These are phyloP conservation scores for Dasypus novemcinctus DNA, from an alignment of 2,113 vertebrate genomes.

Conservation along the genomic window DNA sequence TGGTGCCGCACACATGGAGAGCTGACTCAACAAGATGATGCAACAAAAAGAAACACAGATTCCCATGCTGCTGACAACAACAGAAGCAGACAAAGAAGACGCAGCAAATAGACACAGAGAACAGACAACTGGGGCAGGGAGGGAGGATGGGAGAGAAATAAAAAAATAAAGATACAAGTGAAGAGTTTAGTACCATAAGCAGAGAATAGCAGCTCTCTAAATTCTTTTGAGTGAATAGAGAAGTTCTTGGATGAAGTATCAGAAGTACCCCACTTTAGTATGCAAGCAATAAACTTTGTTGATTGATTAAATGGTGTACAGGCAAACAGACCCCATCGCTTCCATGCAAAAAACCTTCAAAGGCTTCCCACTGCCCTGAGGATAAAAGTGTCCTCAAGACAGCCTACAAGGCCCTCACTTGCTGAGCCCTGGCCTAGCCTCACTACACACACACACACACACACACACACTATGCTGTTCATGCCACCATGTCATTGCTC, in stretches of 20 bases:
- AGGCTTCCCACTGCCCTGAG: neutral
- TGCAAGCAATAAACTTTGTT: neutral
- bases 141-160: too few species aligned
- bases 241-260: neutral
- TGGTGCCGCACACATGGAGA: too few species aligned
- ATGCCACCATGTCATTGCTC: neutral
- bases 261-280: neutral
- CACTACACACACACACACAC: neutral
- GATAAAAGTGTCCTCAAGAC: neutral
- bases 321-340: neutral
- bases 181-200: neutral
- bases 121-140: too few species aligned
- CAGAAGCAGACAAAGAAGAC: too few species aligned
- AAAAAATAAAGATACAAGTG: neutral
- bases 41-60: too few species aligned
- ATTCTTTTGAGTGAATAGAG: constrained; percentile 5
- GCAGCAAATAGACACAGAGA: too few species aligned
- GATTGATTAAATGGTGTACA: neutral
- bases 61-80: too few species aligned
- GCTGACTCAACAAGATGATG: too few species aligned
- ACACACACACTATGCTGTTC: neutral
- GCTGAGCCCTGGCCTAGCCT: neutral
- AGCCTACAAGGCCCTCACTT: neutral
- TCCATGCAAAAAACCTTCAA: neutral
- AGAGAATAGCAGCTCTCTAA: neutral